Base-by-base conservation (phyloP, 1,140 invertebrate species). In the Protaetia brevitarsis region DNA sequence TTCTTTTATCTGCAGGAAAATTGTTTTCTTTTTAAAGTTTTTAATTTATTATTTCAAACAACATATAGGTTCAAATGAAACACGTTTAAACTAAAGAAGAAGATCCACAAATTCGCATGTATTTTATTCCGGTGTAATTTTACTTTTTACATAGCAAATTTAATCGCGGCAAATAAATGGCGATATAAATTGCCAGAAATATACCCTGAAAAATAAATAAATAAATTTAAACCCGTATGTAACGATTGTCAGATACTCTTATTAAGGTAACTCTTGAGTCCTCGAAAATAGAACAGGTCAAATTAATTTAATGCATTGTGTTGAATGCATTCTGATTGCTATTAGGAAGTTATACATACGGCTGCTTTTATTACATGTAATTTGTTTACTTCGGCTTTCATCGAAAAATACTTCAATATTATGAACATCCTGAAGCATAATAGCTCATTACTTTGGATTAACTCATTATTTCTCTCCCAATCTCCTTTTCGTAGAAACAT, bases 391-490 rank as follows among this genome's bases (percentile, higher is more conserved):
- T 51, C 41, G 0, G 6, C 19, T 51, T 51, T 10, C 34, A 37
- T 37, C 34, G 16, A 37, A 37, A 37, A 37, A 37, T 16, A 8
- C 5, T 37, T 37, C 34, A 10, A 37, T 37, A 11, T 37, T 37
- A 10, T 23, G 19, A 23, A 23, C 19, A 19, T 23, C 13, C 11
- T 19, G 41, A 51, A 23, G 6, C 16, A 51, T 51, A 51, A 51
- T 51, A 51, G 41, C 26, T 51, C 41, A 51, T 51, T 51, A 51
- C 41, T 51, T 51, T 10, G 41, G 26, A 51, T 51, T 51, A 51
- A 19, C 41, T 51, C 5, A 51, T 51, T 51, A 51, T 10, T 37
- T 51, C 41, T 51, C 41, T 51, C 4, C 6, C 16, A 23, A 51
- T 19, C 41, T 23, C 26, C 19, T 51, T 51, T 51, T 23, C 41